phyloP scores from a whole-genome alignment of 1,140 invertebrate genomes.

The Hylyphantes graminicola region DNA sequence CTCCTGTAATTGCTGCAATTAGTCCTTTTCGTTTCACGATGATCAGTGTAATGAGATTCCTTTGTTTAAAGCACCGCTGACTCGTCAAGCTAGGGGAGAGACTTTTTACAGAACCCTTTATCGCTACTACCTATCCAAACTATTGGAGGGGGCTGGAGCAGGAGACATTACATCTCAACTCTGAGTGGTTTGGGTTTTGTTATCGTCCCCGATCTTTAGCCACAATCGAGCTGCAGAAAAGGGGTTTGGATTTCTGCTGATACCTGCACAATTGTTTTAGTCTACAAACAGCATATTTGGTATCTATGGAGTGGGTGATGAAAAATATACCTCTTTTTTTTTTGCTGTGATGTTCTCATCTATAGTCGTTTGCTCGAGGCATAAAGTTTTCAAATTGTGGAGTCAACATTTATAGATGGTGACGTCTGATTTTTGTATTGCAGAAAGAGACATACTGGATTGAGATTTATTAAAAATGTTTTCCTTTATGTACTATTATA shows the following conservation, averaged over 20 bases:
- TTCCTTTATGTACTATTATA: no score
- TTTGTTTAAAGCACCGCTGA: conserved; percentile 43
- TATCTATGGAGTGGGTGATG: neutral
- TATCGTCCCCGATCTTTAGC: conserved; percentile 9
- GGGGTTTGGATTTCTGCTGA: conserved; percentile 28
- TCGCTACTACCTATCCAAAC: neutral
- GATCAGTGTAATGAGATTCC: conserved; percentile 48
- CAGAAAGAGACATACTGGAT: no score
- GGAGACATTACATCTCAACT: conserved; percentile 14
- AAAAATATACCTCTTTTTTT: neutral
- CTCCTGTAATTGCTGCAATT: conserved; percentile 37
- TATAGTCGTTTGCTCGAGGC: neutral
- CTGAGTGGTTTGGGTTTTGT: conserved; percentile 41
- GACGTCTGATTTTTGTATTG: no score
- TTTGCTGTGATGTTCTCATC: neutral
- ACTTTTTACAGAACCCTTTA: neutral
- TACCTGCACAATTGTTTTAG: conserved; percentile 39
- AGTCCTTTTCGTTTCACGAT: conserved; percentile 18
- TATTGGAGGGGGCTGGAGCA: conserved; percentile 29
- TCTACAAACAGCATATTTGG: conserved; percentile 34
- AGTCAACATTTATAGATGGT: no score
- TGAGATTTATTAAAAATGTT: no score
- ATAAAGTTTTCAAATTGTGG: neutral
- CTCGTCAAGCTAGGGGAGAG: conserved; percentile 10
- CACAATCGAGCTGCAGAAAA: conserved; percentile 26